A percentile compares a stretch with the other conserved stretches of the same genome.
Evolutionary conservation across 30 jellyfish, hydroid and myxozoan species (phyloP).

Genomic region (Cassiopea xamachana): DNA sequence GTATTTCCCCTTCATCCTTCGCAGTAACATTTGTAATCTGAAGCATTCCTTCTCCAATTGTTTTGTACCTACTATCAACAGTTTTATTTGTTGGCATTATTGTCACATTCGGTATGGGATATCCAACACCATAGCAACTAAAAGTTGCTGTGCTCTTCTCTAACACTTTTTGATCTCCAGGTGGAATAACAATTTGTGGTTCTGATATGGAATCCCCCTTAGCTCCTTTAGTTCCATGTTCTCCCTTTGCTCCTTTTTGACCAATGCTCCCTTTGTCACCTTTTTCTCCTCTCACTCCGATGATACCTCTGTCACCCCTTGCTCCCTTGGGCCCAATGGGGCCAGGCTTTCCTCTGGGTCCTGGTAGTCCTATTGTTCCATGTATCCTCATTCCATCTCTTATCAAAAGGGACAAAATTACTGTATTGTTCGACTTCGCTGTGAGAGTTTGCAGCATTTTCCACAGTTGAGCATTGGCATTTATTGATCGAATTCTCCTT

Average conservation of each 20-base stretch:
- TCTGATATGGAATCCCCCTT: slow-evolving; percentile 8
- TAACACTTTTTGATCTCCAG: neutral
- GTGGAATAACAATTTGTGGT: neutral
- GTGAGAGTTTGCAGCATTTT: neutral
- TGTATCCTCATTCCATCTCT: neutral
- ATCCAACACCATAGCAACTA: slow-evolving; percentile 27
- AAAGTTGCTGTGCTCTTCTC: slow-evolving; percentile 24
- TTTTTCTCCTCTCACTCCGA: neutral
- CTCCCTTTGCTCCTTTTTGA: neutral
- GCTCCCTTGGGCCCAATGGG: slow-evolving; percentile 19
- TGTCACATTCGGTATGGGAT: slow-evolving; percentile 12
- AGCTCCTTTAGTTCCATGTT: neutral
- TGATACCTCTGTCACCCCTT: neutral
- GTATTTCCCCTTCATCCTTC: slow-evolving; percentile 18
- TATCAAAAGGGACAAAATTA: neutral
- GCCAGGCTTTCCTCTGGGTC: slow-evolving; percentile 37
- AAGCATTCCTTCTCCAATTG: slow-evolving; percentile 41
- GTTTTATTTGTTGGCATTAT: neutral
- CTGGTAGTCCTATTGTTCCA: slow-evolving; percentile 13
- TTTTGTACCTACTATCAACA: slow-evolving; percentile 8
- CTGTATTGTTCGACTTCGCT: neutral
- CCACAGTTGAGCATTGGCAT: neutral
- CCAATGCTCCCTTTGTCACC: neutral
- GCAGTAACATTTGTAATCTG: slow-evolving; percentile 2
- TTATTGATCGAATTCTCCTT: neutral